Conservation (phyloP, 1,140 invertebrate species). For the Penaeus japonicus region DNA sequence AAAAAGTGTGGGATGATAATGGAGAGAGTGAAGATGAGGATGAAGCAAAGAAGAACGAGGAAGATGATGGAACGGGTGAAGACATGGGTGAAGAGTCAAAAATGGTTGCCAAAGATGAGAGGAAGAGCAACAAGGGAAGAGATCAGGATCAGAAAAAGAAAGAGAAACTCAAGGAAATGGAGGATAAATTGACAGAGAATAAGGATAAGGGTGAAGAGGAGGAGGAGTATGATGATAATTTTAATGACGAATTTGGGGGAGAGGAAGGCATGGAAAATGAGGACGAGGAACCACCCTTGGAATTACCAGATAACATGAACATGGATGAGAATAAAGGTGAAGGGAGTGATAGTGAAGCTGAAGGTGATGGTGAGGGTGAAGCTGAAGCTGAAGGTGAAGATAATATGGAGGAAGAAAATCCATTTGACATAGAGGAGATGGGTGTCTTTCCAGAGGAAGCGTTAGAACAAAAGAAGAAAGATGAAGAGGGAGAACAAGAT, state of each 20-base stretch:
- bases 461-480: slow-evolving; percentile 46
- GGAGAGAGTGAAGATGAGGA: slow-evolving; percentile 73
- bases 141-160: slow-evolving; percentile 63
- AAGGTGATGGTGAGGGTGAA: slow-evolving; percentile 58
- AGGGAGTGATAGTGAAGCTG: slow-evolving; percentile 61
- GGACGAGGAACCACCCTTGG: slow-evolving; percentile 60
- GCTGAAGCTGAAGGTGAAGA: slow-evolving; percentile 62
- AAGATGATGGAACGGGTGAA: slow-evolving; percentile 62
- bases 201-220: slow-evolving; percentile 60
- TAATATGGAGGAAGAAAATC: slow-evolving; percentile 62
- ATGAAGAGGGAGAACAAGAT: slow-evolving; percentile 60
- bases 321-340: slow-evolving; percentile 64
- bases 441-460: slow-evolving; percentile 54
- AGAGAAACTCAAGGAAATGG: slow-evolving; percentile 60
- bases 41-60: slow-evolving; percentile 69
- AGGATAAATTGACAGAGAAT: slow-evolving; percentile 59
- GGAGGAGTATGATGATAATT: slow-evolving; percentile 60
- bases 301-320: slow-evolving; percentile 65
- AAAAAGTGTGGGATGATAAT: slow-evolving; percentile 69
- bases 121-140: slow-evolving; percentile 64
- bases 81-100: slow-evolving; percentile 55
- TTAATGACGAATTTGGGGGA: slow-evolving; percentile 59
- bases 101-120: slow-evolving; percentile 63
- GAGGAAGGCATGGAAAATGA: slow-evolving; percentile 66
- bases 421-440: slow-evolving; percentile 49